Evolutionary conservation across 2,888 invertebrate genomes (phyloP), one percentile per base, ranked within the genome.

Genomic region (Heteromyza rotundicornis): DNA sequence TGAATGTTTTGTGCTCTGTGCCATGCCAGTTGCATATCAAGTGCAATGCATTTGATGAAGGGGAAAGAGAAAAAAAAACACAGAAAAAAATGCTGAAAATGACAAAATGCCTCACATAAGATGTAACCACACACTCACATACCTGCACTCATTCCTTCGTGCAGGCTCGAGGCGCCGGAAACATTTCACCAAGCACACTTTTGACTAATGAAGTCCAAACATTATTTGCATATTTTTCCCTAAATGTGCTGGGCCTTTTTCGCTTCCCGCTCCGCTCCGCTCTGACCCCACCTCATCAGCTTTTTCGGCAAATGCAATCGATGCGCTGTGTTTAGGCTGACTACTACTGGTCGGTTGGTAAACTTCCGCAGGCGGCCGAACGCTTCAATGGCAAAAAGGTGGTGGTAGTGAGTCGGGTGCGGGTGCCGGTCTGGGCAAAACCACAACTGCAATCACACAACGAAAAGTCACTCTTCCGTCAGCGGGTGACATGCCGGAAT

Each of bases 141-240:
- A 40, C 40, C n/a, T 12, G n/a, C 12, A 40, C 12, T n/a, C 3
- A n/a, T n/a, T n/a, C n/a, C n/a, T n/a, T 3, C n/a, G 40, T n/a
- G n/a, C 16, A 40, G 14, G 8, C 40, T 40, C 40, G 7, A 8
- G 7, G 40, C 10, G 40, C 40, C 40, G 12, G 40, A 40, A n/a
- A n/a, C 40, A 40, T n/a, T n/a, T 3, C 12, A 7, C 3, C 5
- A 2, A 19, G 47, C 20, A 19, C 53, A 53, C 58, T 64, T 67
- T 66, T 64, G 52, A 60, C 64, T 65, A 57, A 50, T 58, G 53
- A 67, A 66, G 60, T 62, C 62, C 60, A 66, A 63, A 66, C 62
- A 64, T 63, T 64, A 66, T 68, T 71, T 67, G 68, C 65, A 68
- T 64, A 66, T 60, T 66, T 66, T 47, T 47, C 20, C 3, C n/a